Evolutionary conservation across 92 coral and sea anemone species (phyloP).

Genomic region (Palythoa grandiflora): DNA sequence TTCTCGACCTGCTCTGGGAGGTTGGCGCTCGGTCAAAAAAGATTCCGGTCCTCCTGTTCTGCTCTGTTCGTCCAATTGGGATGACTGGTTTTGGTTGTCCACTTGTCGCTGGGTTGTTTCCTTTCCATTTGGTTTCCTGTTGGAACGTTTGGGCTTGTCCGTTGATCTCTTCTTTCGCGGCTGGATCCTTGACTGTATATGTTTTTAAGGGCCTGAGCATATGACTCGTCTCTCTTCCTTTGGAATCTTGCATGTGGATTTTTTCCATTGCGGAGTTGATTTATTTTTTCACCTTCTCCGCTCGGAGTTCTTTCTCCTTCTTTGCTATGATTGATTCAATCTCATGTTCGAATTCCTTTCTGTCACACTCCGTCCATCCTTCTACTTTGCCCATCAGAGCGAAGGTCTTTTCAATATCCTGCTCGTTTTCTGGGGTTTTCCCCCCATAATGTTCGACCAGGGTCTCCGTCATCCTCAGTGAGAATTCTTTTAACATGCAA

Average conservation of each 20-base stretch:
- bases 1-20: slow-evolving; percentile 3
- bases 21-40: slow-evolving; percentile 1
- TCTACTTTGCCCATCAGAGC: not conserved
- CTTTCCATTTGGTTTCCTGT: slow-evolving; percentile 17
- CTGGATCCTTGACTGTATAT: not conserved
- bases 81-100: slow-evolving; percentile 11
- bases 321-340: slow-evolving; percentile 1
- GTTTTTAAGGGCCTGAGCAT: slow-evolving; percentile 6
- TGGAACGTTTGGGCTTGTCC: slow-evolving; percentile 15
- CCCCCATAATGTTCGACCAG: slow-evolving; percentile 5
- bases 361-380: slow-evolving; percentile 14
- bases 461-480: not conserved
- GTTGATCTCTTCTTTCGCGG: not conserved
- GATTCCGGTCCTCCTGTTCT: slow-evolving; percentile 26
- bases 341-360: not conserved
- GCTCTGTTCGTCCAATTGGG: slow-evolving; percentile 17
- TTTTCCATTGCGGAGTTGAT: not conserved
- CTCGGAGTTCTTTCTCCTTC: slow-evolving; percentile 26
- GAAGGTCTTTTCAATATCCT: not conserved
- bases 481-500: slow-evolving; percentile 14
- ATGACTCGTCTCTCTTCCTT: not conserved
- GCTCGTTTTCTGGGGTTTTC: slow-evolving; percentile 12
- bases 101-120: slow-evolving; percentile 17
- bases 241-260: not conserved
- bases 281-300: not conserved